These are phyloP conservation scores for Lethenteron camtschaticum DNA, from an alignment of 2,113 vertebrate species.

Conservation along the genomic window DNA sequence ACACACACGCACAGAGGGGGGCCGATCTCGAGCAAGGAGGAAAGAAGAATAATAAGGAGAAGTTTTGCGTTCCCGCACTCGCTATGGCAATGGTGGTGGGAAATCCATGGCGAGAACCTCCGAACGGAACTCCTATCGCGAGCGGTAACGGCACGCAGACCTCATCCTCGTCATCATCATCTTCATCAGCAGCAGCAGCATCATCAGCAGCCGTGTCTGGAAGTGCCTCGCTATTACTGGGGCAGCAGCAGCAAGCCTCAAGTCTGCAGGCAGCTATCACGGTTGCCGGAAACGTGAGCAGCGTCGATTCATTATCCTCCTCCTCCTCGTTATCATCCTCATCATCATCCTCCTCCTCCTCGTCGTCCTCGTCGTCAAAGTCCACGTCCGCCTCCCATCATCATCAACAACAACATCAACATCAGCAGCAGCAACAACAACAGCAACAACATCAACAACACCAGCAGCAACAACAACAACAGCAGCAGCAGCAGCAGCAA, in stretches of 20 bases:
- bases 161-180: not conserved
- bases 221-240: too few relatives aligned
- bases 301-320: not conserved
- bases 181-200: too few relatives aligned
- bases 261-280: not conserved
- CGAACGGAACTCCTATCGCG: not conserved
- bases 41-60: too few relatives aligned
- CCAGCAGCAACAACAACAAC: too few relatives aligned
- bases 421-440: too few relatives aligned
- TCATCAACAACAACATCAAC: too few relatives aligned
- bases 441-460: too few relatives aligned
- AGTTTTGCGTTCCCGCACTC: not conserved
- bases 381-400: not conserved
- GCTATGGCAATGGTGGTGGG: slow-evolving; percentile 2
- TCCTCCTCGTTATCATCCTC: not conserved
- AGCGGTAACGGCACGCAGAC: not conserved
- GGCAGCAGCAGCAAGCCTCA: too few relatives aligned
- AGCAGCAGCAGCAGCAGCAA: too few relatives aligned
- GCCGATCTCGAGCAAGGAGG: too few relatives aligned
- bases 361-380: not conserved
- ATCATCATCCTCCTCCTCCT: not conserved
- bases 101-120: not conserved
- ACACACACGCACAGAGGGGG: not conserved
- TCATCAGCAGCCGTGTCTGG: too few relatives aligned
- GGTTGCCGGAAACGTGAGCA: not conserved